Evolutionary conservation across 2,888 invertebrate species (phyloP), one percentile per base, ranked within the genome.

Genomic region (Carabus problematicus): DNA sequence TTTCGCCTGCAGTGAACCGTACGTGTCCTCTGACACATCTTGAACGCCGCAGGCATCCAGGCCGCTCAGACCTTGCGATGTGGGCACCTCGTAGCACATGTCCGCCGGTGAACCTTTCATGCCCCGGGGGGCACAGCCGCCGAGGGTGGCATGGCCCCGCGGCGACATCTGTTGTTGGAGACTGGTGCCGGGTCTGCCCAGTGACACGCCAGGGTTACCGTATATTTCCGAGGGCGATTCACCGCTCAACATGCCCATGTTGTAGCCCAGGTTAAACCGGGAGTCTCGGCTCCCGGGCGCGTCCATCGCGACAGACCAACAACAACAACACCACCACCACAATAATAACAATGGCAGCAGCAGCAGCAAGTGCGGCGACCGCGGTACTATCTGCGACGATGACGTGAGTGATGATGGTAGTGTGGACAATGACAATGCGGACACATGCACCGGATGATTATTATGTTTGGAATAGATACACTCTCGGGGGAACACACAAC

Each of bases 281-380:
- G 92, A 90, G 87, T 93, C 93, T 86, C 93, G 90, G 87, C 92
- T 92, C 89, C 92, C 91, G 84, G 92, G 91, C 85, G 90, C 89
- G 89, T 93, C 93, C 93, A 93, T 93, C 43, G 12, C 43, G 41
- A 41, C 54, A 64, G 54, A 64, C 60, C 59, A 60, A 66, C 41
- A 29, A 58, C 56, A 67, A 60, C 41, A 63, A 69, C 68, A 62
- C 52, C 55, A 19, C 29, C 61, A 64, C 64, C 49, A 45, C 45
- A 43, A 45, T 61, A 61, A 61, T 29, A 61, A 43, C 47, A 45
- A 39, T 47, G 9, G 14, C 16, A 16, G 52, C 19, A 29, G 29
- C 29, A 29, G 29, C 29, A 29, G 29, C 19, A 52, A 52, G 14
- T 14, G 56, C 63, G 52, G 52, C 39, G 29, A 64, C 66, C 49